Percentiles rank a stretch among this genome's conserved stretches.
Conservation (phyloP, 2,797 vertebrate species). For the Muraenolepis orangiensis region DNA sequence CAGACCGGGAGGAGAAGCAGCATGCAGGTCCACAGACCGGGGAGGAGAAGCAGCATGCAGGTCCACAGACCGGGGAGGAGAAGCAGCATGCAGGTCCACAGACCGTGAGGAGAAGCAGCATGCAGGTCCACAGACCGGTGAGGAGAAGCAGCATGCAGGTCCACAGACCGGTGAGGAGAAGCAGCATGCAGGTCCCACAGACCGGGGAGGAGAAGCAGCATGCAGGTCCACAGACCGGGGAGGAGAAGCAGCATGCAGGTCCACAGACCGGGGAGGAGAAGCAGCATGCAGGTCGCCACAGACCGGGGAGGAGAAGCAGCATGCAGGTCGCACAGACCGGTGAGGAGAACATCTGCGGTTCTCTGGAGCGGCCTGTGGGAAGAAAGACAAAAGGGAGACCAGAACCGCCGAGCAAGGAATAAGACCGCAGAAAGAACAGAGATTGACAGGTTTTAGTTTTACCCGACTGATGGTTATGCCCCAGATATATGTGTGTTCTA, state of each 20-base stretch:
- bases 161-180: not conserved
- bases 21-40: not conserved
- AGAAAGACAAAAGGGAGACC: not conserved
- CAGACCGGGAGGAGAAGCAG: not conserved
- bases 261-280: not conserved
- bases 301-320: not conserved
- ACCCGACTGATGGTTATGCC: too few species aligned
- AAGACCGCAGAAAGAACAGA: not conserved
- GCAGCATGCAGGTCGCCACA: not conserved
- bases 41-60: not conserved
- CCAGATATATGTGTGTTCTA: not conserved
- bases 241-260: not conserved
- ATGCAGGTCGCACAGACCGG: not conserved
- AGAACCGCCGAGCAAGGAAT: not conserved
- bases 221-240: not conserved
- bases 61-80: not conserved
- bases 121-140: not conserved
- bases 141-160: not conserved
- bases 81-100: not conserved
- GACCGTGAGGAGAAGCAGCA: not conserved
- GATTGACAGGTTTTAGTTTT: too few species aligned
- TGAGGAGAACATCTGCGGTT: not conserved
- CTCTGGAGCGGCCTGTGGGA: not conserved
- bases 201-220: not conserved
- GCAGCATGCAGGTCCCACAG: not conserved